Evolutionary conservation across 2,113 vertebrate species (phyloP).

Genomic region (Calypte anna): DNA sequence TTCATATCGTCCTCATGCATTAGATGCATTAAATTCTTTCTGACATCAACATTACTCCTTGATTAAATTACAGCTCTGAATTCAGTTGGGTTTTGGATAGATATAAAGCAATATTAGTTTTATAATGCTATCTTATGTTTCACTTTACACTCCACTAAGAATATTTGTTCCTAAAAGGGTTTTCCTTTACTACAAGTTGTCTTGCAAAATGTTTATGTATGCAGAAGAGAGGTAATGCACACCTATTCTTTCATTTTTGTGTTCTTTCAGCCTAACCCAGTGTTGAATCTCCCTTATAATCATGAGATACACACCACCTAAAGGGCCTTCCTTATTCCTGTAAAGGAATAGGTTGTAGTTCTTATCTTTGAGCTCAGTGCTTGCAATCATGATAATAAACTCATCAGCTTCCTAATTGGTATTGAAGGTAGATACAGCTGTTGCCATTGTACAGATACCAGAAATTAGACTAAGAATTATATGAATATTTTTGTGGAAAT

Average conservation of each 20-base stretch:
- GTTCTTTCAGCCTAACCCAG: not conserved
- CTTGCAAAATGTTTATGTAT: not conserved
- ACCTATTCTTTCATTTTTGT: not conserved
- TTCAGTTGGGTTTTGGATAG: conserved; percentile 4
- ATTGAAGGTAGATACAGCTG: not conserved
- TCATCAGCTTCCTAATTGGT: not conserved
- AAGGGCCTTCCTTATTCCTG: not conserved
- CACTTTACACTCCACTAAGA: not conserved
- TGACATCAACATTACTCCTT: not conserved
- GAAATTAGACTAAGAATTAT: not conserved
- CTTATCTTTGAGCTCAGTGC: not conserved
- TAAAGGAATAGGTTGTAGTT: not conserved
- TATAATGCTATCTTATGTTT: conserved; percentile 13
- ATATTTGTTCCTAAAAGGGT: not conserved
- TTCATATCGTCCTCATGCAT: conserved; percentile 1
- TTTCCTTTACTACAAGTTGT: not conserved
- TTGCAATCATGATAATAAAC: not conserved
- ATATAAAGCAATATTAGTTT: conserved; percentile 8
- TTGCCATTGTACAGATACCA: not conserved
- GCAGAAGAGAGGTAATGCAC: not conserved
- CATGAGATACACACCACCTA: not conserved
- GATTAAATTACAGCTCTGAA: conserved; percentile 46
- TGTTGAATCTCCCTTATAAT: not conserved
- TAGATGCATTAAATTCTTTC: conserved; percentile 37
- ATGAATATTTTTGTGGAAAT: not conserved